Base-by-base conservation (phyloP, 1,140 invertebrate species). In the Neomicropteryx cornuta region DNA sequence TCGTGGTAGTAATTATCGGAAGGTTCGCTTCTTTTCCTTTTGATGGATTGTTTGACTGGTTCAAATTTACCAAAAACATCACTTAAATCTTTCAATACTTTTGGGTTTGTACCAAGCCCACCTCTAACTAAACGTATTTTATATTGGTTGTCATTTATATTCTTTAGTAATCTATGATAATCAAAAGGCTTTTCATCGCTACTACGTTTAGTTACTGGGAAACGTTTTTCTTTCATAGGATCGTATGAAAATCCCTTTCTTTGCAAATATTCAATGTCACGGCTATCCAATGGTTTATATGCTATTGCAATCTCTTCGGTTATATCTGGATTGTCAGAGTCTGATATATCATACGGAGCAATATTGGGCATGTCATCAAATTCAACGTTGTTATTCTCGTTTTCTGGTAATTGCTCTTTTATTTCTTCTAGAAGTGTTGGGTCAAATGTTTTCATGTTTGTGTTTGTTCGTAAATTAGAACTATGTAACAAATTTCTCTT, bases 181-280 rank as follows among this genome's bases (percentile, higher is more conserved):
- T 64, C 66, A 27, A 58, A 59, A 11, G 59, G 48, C 2, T n/a
- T n/a, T n/a, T n/a, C n/a, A n/a, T 64, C 64, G 49, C 65, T 71
- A 43, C 70, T 73, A 20, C 76, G 58, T 56, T 79, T 79, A 17
- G 72, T 60, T n/a, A 79, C 72, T 11, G 74, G 73, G 49, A 77
- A 77, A 3, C 73, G 61, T 60, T 78, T 78, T 46, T 71, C 63
- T 24, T 42, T 44, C 13, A 60, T 49, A 13, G 48, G 44, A 39
- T 66, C 60, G 41, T 62, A 66, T 8, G 54, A 30, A 41, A 60
- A 65, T 43, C 61, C 60, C 33, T 63, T 58, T 27, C 62, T 60
- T 46, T 66, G 61, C 13, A 59, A 41, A 36, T 62, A 58, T 32
- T 60, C 58, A 44, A 69, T 38, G 44, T 52, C 61, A 51, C 70